A percentile compares a stretch with the other conserved stretches of the same genome.
These are phyloP conservation scores for Elegia similella DNA, from an alignment of 2,888 invertebrate species.

Conservation along the genomic window DNA sequence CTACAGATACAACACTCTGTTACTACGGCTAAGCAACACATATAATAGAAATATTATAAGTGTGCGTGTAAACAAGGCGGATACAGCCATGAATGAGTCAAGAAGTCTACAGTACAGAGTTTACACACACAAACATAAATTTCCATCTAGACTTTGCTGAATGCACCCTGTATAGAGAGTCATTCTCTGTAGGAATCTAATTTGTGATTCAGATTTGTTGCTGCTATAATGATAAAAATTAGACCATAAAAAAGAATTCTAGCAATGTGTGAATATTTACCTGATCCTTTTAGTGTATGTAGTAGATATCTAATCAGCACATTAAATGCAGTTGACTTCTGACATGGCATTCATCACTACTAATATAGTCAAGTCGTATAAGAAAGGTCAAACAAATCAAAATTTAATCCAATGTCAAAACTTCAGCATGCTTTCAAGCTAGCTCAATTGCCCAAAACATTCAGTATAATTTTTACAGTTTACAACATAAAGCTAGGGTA, in stretches of 20 bases:
- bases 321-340: conserved; percentile 31
- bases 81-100: too few species aligned
- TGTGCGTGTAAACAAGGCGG: too few species aligned
- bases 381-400: conserved; percentile 16
- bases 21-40: too few species aligned
- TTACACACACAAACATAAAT: too few species aligned
- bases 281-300: conserved; percentile 32
- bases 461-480: conserved; percentile 37
- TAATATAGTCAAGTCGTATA: conserved; percentile 20
- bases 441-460: conserved; percentile 42
- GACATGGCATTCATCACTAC: conserved; percentile 26
- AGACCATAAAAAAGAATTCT: conserved; percentile 17
- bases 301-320: conserved; percentile 30
- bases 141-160: too few species aligned
- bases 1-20: too few species aligned
- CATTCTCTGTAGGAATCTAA: too few species aligned
- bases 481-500: conserved; percentile 49
- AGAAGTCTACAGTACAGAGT: too few species aligned
- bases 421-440: conserved; percentile 54
- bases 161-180: too few species aligned
- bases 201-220: conserved; percentile 25
- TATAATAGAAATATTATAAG: too few species aligned
- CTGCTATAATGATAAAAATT: conserved; percentile 32
- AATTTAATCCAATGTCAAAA: conserved; percentile 33
- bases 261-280: conserved; percentile 29